A percentile compares a stretch with the other conserved stretches of the same genome.
Conservation (phyloP, 1,140 invertebrate genomes). For the Eubasilissa regina region DNA sequence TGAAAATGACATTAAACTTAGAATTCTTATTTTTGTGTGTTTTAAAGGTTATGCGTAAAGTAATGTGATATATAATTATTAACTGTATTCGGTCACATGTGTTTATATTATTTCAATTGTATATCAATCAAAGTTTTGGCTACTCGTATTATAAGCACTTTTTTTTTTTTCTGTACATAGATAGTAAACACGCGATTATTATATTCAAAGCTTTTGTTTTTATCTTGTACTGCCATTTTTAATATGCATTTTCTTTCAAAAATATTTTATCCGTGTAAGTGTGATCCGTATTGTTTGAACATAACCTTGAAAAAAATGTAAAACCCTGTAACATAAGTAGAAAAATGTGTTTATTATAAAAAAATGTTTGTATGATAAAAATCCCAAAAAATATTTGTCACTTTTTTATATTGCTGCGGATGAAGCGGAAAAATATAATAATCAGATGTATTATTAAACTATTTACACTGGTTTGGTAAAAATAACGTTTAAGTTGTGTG, state of each 20-base stretch:
- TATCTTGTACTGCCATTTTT: constrained; percentile 16
- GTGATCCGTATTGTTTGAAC: neutral
- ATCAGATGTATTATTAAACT: neutral
- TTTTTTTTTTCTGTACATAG: constrained; percentile 12
- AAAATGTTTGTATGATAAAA: constrained; percentile 25
- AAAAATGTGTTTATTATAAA: neutral
- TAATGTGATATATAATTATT: no score
- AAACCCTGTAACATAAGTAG: constrained; percentile 2
- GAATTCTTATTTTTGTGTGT: no score
- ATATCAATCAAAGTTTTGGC: no score
- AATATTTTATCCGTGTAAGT: neutral
- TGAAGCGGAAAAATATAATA: neutral
- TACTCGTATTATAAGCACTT: constrained; percentile 1
- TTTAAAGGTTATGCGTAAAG: no score
- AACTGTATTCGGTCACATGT: no score
- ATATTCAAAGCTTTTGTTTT: constrained; percentile 14
- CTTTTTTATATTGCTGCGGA: constrained; percentile 16
- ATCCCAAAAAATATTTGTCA: constrained; percentile 35
- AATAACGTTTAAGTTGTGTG: no score
- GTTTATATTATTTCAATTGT: no score
- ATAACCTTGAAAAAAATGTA: constrained; percentile 5
- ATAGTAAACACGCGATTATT: constrained; percentile 1
- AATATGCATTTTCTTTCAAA: constrained; percentile 1
- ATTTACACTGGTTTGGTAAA: no score
- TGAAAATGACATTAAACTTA: constrained; percentile 7